phyloP scores from a whole-genome alignment of 2,888 invertebrate species.

The Drosophila tanythrix region DNA sequence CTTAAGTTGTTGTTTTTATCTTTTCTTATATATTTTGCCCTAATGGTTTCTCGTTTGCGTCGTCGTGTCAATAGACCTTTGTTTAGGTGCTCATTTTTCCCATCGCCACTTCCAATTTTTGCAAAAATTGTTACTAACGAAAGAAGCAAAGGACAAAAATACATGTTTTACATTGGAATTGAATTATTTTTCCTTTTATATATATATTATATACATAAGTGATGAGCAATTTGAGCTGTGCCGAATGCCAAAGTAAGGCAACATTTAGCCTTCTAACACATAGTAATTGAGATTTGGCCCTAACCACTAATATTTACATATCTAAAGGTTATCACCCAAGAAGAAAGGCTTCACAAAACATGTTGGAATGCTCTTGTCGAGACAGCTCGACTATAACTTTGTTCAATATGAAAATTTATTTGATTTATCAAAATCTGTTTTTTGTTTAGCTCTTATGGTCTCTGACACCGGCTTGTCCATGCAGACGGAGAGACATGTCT shows the following conservation, averaged over 20 bases:
- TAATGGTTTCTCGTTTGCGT: conserved; percentile 42
- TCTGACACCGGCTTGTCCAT: neutral
- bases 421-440: neutral
- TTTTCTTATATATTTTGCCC: conserved; percentile 5
- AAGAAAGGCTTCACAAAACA: neutral
- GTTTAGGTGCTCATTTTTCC: conserved; percentile 22
- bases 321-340: neutral
- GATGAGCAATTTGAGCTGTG: neutral
- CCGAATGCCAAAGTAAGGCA: neutral
- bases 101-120: neutral
- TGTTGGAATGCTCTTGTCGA: neutral
- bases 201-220: neutral
- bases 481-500: neutral
- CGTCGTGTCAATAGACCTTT: conserved; percentile 46
- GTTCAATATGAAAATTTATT: neutral
- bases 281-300: neutral
- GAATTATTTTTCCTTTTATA: neutral
- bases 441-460: neutral
- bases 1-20: conserved; percentile 2
- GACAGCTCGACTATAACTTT: neutral
- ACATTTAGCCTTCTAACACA: neutral
- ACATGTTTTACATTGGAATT: neutral
- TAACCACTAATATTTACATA: too few relatives aligned
- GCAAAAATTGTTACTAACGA: neutral
- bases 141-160: neutral